Percentiles rank a stretch among this genome's conserved stretches.
Conservation (phyloP, 1,140 invertebrate genomes). For the Zaprionus capensis region DNA sequence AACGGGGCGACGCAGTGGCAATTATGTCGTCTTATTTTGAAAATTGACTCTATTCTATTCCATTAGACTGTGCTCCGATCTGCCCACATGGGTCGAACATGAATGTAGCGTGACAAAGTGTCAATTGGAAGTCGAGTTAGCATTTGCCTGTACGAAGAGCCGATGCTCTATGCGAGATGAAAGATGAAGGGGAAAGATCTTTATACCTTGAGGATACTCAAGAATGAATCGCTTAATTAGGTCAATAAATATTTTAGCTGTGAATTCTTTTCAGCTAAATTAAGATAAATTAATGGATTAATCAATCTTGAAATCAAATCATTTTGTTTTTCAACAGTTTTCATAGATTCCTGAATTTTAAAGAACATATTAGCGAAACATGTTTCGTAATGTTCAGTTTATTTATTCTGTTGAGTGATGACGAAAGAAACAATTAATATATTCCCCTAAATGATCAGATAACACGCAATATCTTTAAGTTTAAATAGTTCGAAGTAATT, state of each 20-base stretch:
- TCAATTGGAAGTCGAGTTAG: constrained; percentile 5
- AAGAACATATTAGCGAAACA: background rate
- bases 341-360: background rate
- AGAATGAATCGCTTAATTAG: background rate
- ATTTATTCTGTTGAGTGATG: background rate
- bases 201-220: background rate
- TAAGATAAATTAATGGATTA: no score
- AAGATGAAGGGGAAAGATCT: background rate
- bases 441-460: background rate
- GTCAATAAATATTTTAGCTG: background rate
- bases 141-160: background rate
- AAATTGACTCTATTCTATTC: constrained; percentile 47
- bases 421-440: background rate
- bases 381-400: background rate
- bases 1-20: constrained; percentile 27
- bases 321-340: background rate
- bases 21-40: constrained; percentile 55
- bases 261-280: background rate
- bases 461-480: no score
- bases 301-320: background rate
- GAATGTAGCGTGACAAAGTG: constrained; percentile 39
- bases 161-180: constrained; percentile 11
- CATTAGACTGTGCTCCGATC: background rate
- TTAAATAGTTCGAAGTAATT: no score
- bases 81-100: constrained; percentile 16